These are phyloP conservation scores for Aricia agestis DNA, from an alignment of 1,140 invertebrate genomes.

Conservation along the genomic window DNA sequence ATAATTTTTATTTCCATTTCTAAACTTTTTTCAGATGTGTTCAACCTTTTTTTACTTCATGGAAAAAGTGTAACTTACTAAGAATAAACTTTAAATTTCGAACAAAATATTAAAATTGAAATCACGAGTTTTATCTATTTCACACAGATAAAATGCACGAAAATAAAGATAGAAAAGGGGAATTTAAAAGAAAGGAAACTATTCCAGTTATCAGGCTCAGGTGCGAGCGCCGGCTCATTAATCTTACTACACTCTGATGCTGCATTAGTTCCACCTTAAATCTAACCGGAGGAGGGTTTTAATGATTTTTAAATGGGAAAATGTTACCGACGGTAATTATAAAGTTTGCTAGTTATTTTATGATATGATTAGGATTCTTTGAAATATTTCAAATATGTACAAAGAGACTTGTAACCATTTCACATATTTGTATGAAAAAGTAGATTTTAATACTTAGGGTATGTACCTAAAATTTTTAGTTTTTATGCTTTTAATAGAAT, in stretches of 20 bases:
- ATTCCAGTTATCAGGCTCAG: conserved; percentile 35
- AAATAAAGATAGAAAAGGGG: conserved; percentile 2
- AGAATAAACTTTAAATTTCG: background rate
- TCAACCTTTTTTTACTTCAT: too few relatives aligned
- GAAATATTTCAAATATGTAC: too few relatives aligned
- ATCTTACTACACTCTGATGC: conserved; percentile 44
- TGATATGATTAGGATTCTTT: too few relatives aligned
- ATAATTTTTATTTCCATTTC: background rate
- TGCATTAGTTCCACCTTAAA: conserved; percentile 33
- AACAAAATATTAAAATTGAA: background rate
- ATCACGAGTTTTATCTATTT: background rate
- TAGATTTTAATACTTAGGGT: too few relatives aligned
- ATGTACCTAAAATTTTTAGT: too few relatives aligned
- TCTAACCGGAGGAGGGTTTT: background rate
- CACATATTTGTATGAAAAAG: too few relatives aligned
- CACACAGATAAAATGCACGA: background rate
- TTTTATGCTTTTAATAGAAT: too few relatives aligned
- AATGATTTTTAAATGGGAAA: conserved; percentile 3
- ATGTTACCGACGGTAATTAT: background rate
- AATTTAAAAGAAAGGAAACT: conserved; percentile 4
- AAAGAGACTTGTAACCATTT: too few relatives aligned
- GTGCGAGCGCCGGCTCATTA: conserved; percentile 49
- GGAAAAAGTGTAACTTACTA: too few relatives aligned
- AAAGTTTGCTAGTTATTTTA: background rate
- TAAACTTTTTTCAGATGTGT: background rate